These are phyloP conservation scores for Aphidius gifuensis DNA, from an alignment of 1,140 invertebrate species.

Conservation along the genomic window DNA sequence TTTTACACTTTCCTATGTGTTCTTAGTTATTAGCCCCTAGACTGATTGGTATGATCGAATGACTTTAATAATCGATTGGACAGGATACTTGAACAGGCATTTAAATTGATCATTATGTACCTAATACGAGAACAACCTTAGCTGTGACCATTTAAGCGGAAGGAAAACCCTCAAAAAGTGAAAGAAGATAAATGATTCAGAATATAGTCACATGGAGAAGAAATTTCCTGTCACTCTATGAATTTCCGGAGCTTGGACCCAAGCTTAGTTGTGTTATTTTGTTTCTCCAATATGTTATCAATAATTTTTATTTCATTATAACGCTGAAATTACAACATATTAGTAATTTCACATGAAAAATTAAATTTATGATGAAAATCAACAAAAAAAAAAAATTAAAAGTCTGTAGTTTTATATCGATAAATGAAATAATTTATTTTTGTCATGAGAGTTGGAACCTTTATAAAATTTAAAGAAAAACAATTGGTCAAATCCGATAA, in stretches of 20 bases:
- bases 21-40: constrained; percentile 24
- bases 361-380: too few species aligned
- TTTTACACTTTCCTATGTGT: constrained; percentile 13
- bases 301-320: too few species aligned
- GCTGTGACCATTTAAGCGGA: neutral
- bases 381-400: too few species aligned
- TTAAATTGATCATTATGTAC: constrained; percentile 23
- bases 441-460: too few species aligned
- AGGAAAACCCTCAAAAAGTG: neutral
- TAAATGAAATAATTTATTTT: too few species aligned
- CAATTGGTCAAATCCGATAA: too few species aligned
- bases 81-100: constrained; percentile 28
- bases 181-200: constrained; percentile 2
- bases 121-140: constrained; percentile 5
- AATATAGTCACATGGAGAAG: neutral
- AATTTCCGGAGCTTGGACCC: neutral
- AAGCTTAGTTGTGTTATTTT: too few species aligned
- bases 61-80: constrained; percentile 34
- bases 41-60: constrained; percentile 35
- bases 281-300: too few species aligned
- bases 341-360: too few species aligned
- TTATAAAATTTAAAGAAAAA: too few species aligned
- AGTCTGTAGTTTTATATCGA: too few species aligned
- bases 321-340: too few species aligned
- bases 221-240: constrained; percentile 7